These are phyloP conservation scores for Tapirus indicus DNA, from an alignment of 2,797 vertebrate genomes.

Conservation along the genomic window DNA sequence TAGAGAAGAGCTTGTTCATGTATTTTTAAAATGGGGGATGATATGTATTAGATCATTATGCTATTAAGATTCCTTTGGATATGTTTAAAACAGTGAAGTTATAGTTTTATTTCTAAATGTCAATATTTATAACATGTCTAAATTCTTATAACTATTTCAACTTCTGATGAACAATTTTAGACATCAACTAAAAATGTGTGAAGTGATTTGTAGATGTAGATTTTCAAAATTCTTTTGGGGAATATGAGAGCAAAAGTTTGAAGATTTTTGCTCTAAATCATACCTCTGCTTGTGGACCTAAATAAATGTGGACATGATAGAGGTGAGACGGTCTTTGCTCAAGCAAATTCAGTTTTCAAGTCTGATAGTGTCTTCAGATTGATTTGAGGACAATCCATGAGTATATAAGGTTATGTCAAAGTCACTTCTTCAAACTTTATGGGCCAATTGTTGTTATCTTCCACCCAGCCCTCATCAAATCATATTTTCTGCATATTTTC, in stretches of 20 bases:
- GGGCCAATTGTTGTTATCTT: background rate
- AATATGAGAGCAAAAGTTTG: background rate
- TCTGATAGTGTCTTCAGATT: background rate
- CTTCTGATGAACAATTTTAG: background rate
- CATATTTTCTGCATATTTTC: background rate
- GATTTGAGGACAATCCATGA: background rate
- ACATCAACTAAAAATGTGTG: background rate
- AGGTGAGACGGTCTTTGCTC: background rate
- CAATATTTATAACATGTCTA: background rate
- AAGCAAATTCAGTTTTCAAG: conserved; percentile 10
- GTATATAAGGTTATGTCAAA: background rate
- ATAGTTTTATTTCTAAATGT: conserved; percentile 7
- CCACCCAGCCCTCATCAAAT: background rate
- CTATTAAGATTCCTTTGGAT: background rate
- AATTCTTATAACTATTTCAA: background rate
- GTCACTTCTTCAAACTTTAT: background rate
- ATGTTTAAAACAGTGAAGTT: background rate
- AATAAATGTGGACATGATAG: background rate
- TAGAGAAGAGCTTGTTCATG: background rate
- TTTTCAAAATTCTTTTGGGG: background rate
- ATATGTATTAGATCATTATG: background rate
- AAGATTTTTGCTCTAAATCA: background rate
- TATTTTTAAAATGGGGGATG: background rate
- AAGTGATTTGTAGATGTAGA: background rate
- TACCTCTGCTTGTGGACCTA: background rate